Percentiles rank a stretch among this genome's conserved stretches.
phyloP scores from a whole-genome alignment of 2,888 invertebrate genomes.

The Cartodere bifasciata region DNA sequence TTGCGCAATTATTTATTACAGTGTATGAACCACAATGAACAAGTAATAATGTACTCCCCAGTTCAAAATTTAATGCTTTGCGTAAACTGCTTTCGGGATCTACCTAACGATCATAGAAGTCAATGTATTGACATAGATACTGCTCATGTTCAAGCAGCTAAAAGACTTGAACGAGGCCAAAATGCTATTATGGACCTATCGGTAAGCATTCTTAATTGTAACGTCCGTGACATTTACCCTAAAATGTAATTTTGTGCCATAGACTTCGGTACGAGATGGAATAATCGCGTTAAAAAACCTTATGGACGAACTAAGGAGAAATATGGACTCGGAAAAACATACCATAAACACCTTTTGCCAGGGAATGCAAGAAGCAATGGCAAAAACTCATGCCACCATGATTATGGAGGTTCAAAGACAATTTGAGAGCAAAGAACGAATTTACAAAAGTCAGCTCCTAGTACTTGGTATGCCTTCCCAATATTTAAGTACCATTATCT shows the following conservation, averaged over 20 bases:
- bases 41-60: conserved; percentile 62
- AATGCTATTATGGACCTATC: conserved; percentile 34
- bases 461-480: conserved; percentile 23
- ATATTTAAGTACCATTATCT: not conserved
- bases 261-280: conserved; percentile 55
- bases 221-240: too few species aligned
- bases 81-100: conserved; percentile 61
- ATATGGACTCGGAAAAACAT: conserved; percentile 51
- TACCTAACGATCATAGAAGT: conserved; percentile 49
- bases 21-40: conserved; percentile 57
- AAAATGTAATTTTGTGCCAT: conserved; percentile 18
- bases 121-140: conserved; percentile 64
- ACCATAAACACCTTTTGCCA: conserved; percentile 54
- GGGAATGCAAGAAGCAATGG: conserved; percentile 50
- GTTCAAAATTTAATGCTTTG: conserved; percentile 58
- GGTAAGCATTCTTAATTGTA: conserved; percentile 17
- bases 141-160: conserved; percentile 57
- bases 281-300: conserved; percentile 51
- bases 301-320: conserved; percentile 51
- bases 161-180: conserved; percentile 53
- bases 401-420: conserved; percentile 54
- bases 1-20: too few species aligned
- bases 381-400: conserved; percentile 51
- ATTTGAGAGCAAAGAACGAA: conserved; percentile 38
- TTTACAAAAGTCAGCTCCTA: conserved; percentile 31